Evolutionary conservation across 2,113 vertebrate genomes (phyloP).

Genomic region (Tetrax tetrax): DNA sequence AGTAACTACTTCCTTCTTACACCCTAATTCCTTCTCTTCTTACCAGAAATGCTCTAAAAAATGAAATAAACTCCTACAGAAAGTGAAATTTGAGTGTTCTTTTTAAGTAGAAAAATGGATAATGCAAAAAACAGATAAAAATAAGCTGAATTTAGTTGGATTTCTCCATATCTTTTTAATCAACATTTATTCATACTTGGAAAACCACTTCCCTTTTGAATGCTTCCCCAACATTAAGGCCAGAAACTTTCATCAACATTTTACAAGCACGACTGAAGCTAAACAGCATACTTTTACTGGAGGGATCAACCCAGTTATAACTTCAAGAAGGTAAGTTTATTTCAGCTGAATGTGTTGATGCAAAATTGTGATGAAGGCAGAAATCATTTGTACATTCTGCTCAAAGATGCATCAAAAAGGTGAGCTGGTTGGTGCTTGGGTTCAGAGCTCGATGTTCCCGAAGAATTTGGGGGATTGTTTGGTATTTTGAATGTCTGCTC

Average conservation of each 20-base stretch:
- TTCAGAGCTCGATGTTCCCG: neutral
- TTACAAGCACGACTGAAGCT: constrained; percentile 38
- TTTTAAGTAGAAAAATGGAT: neutral
- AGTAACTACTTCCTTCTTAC: neutral
- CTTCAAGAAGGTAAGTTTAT: neutral
- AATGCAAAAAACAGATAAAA: constrained; percentile 10
- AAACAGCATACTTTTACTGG: neutral
- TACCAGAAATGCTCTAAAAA: neutral
- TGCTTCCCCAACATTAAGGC: neutral
- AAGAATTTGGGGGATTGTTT: neutral
- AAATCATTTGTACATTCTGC: neutral
- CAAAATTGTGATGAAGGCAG: neutral
- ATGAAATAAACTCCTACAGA: neutral
- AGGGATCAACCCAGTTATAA: neutral
- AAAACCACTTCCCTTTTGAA: constrained; percentile 56
- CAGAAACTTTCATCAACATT: constrained; percentile 46
- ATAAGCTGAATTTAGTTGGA: neutral
- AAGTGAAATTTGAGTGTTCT: neutral
- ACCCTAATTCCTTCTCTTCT: neutral
- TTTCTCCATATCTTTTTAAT: constrained; percentile 41
- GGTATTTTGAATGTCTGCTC: neutral
- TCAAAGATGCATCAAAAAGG: neutral
- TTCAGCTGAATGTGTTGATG: neutral
- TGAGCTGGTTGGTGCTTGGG: neutral
- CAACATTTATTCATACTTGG: constrained; percentile 25